A percentile compares a stretch with the other conserved stretches of the same genome.
phyloP scores from a whole-genome alignment of 1,140 invertebrate species.

The Hyposmocoma kahamanoa region DNA sequence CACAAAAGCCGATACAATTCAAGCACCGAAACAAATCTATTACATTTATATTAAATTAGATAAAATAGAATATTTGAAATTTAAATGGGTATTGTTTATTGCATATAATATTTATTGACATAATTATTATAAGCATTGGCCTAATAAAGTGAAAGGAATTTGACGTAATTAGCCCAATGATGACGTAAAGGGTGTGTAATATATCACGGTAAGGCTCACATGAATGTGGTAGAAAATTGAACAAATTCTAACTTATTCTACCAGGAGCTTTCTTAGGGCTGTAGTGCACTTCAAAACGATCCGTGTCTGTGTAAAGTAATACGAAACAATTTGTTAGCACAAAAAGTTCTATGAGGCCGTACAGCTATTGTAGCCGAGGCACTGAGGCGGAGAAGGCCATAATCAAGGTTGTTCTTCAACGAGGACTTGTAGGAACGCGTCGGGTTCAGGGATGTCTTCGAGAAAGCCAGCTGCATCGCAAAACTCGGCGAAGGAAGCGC shows the following conservation, averaged over 20 bases:
- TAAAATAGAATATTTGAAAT: conserved; percentile 1
- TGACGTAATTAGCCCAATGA: no score
- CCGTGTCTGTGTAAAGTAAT: no score
- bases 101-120: conserved; percentile 11
- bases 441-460: conserved; percentile 48
- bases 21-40: conserved; percentile 9
- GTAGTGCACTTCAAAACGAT: no score
- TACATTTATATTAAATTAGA: background rate
- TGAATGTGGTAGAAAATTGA: no score
- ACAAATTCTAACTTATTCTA: no score
- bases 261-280: no score
- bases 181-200: no score
- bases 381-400: background rate
- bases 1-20: conserved; percentile 22
- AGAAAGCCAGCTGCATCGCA: conserved; percentile 86
- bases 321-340: no score
- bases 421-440: conserved; percentile 39
- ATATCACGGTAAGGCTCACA: no score
- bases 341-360: no score
- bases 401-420: conserved; percentile 45
- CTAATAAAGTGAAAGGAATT: conserved; percentile 11
- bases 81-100: conserved; percentile 10
- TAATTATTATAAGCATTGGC: conserved; percentile 7
- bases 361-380: background rate
- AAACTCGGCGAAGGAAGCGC: conserved; percentile 91